These are phyloP conservation scores for Spinus olivaceus DNA, from an alignment of 2,797 vertebrate species.

Conservation along the genomic window DNA sequence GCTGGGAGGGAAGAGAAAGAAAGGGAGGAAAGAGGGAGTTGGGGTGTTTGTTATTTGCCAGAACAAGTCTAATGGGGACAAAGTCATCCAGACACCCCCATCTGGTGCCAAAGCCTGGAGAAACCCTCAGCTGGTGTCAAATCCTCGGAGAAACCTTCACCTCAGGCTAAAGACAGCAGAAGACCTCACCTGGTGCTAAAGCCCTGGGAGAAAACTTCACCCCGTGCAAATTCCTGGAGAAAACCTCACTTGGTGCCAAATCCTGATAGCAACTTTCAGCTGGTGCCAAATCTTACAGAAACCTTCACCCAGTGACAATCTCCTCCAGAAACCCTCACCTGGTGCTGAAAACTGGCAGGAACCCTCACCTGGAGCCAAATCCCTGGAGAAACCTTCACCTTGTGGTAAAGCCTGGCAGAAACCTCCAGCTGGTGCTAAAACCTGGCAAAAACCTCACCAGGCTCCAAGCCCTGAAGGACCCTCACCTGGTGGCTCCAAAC, in stretches of 20 bases:
- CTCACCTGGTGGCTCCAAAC: too few relatives aligned
- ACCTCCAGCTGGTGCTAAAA: neutral
- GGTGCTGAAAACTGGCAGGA: neutral
- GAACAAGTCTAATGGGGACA: neutral
- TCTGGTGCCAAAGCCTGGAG: neutral
- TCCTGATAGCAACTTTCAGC: neutral
- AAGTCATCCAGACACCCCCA: neutral
- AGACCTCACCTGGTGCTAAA: neutral
- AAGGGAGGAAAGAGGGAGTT: neutral
- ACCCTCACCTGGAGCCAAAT: neutral
- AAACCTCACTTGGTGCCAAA: neutral
- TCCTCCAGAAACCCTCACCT: neutral
- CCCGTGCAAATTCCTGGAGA: neutral
- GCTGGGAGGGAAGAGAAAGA: neutral
- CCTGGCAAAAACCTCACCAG: neutral
- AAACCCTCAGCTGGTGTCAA: neutral
- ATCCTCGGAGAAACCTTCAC: neutral
- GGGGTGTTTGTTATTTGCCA: neutral
- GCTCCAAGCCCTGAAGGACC: rapidly evolving
- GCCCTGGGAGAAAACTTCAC: neutral
- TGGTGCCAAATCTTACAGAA: neutral
- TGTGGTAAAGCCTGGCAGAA: neutral
- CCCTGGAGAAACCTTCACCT: neutral
- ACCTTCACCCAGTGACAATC: too few relatives aligned
- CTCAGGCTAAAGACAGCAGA: neutral